These are phyloP conservation scores for Drosophila paucipuncta DNA, from an alignment of 2,888 invertebrate genomes.

Conservation along the genomic window DNA sequence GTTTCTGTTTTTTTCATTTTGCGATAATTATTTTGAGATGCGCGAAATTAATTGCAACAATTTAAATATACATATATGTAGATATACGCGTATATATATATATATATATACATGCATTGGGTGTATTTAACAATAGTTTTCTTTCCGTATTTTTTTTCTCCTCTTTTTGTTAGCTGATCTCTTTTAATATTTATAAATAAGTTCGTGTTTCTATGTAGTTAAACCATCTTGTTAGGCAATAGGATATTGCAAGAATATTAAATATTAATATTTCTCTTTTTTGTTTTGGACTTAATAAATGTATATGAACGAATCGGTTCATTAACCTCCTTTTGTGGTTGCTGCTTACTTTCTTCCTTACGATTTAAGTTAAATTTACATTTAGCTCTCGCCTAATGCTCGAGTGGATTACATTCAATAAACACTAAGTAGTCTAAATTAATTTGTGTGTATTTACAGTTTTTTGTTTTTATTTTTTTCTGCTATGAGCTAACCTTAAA, in stretches of 20 bases:
- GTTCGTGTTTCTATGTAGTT: conserved; percentile 41
- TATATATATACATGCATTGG: conserved; percentile 24
- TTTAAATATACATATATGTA: conserved; percentile 48
- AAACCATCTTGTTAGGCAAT: conserved; percentile 67
- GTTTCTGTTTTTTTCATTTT: conserved; percentile 29
- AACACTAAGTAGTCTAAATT: conserved; percentile 50
- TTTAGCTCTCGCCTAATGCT: conserved; percentile 55
- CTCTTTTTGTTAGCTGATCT: conserved; percentile 15
- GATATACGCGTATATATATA: conserved; percentile 17
- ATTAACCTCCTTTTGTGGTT: conserved; percentile 15
- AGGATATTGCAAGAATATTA: conserved; percentile 75
- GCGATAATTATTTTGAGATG: conserved; percentile 54
- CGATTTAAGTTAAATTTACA: conserved; percentile 29
- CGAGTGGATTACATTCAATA: conserved; percentile 51
- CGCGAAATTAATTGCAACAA: conserved; percentile 71
- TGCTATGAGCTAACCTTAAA: conserved; percentile 52
- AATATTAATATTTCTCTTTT: conserved; percentile 77
- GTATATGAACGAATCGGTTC: conserved; percentile 14
- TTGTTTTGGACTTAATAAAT: conserved; percentile 24
- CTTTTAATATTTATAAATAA: conserved; percentile 48
- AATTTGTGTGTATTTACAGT: conserved; percentile 63
- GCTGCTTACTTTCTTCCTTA: conserved; percentile 30
- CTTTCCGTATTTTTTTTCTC: conserved; percentile 3
- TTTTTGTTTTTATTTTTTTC: not conserved
- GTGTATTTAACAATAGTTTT: conserved; percentile 44